These are phyloP conservation scores for Cephus pulcher DNA, from an alignment of 2,888 invertebrate species.

Conservation along the genomic window DNA sequence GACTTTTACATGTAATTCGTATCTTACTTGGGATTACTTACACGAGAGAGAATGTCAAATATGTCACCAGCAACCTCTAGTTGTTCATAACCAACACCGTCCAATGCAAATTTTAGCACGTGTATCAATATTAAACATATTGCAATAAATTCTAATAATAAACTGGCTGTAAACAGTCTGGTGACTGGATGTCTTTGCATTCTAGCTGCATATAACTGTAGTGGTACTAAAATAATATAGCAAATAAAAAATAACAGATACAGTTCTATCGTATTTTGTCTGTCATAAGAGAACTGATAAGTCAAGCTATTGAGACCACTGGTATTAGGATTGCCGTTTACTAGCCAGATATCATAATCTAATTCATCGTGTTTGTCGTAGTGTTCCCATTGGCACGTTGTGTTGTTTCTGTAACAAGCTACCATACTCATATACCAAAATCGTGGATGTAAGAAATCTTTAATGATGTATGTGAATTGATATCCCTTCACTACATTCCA, in stretches of 20 bases:
- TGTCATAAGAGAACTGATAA: slow-evolving; percentile 97
- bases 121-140: slow-evolving; percentile 89
- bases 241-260: slow-evolving; percentile 89
- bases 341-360: slow-evolving; percentile 93
- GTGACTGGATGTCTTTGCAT: slow-evolving; percentile 93
- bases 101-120: slow-evolving; percentile 88
- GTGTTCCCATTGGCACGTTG: slow-evolving; percentile 87
- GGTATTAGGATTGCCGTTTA: slow-evolving; percentile 94
- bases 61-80: slow-evolving; percentile 91
- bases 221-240: slow-evolving; percentile 86
- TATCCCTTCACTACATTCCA: slow-evolving; percentile 86
- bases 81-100: slow-evolving; percentile 88
- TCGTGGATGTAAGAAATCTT: slow-evolving; percentile 89
- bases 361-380: slow-evolving; percentile 73
- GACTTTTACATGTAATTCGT: slow-evolving; percentile 17
- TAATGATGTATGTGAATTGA: slow-evolving; percentile 95
- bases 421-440: slow-evolving; percentile 98
- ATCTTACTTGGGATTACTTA: slow-evolving; percentile 65
- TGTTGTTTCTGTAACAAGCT: slow-evolving; percentile 86
- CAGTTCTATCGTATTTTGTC: slow-evolving; percentile 91
- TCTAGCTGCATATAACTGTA: slow-evolving; percentile 91
- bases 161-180: slow-evolving; percentile 87
- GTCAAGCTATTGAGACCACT: slow-evolving; percentile 88
- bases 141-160: slow-evolving; percentile 87
- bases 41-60: slow-evolving; percentile 90